Percentiles rank a stretch among this genome's conserved stretches.
phyloP scores from a whole-genome alignment of 1,140 invertebrate species.

The Aphis craccivora region DNA sequence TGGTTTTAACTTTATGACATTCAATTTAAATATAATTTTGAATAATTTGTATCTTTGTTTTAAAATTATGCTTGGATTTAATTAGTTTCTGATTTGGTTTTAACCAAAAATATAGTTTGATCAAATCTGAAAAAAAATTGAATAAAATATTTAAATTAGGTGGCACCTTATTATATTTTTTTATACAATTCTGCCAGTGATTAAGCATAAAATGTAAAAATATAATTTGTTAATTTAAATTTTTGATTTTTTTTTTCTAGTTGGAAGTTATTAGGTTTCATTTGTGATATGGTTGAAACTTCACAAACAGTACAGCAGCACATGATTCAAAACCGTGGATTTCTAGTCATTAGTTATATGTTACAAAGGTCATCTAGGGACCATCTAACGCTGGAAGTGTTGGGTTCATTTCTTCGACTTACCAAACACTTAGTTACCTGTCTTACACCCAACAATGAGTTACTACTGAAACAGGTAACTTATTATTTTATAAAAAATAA shows the following conservation, averaged over 20 bases:
- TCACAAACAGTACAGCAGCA: constrained; percentile 98
- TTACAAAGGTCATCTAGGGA: constrained; percentile 91
- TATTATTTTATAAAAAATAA: neutral
- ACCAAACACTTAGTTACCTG: constrained; percentile 97
- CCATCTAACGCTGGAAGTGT: constrained; percentile 91
- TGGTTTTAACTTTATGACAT: neutral
- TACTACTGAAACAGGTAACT: constrained; percentile 91
- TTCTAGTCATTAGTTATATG: constrained; percentile 97
- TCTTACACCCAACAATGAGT: constrained; percentile 89
- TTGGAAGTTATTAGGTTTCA: constrained; percentile 94
- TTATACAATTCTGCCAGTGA: no score
- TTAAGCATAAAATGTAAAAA: neutral
- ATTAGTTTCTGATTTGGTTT: neutral
- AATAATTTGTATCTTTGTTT: neutral
- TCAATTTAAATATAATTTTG: neutral
- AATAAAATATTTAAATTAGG: neutral
- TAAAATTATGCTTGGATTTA: neutral
- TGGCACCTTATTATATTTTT: neutral
- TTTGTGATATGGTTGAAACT: constrained; percentile 95
- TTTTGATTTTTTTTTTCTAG: constrained; percentile 66
- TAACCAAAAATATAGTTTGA: neutral
- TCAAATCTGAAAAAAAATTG: neutral
- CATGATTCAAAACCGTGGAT: constrained; percentile 97
- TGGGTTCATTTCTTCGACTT: constrained; percentile 90
- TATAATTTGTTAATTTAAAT: neutral